Percentiles rank a stretch among this genome's conserved stretches.
phyloP scores from a whole-genome alignment of 35 echinoderm and acorn worm genomes.

The Hemicentrotus pulcherrimus region DNA sequence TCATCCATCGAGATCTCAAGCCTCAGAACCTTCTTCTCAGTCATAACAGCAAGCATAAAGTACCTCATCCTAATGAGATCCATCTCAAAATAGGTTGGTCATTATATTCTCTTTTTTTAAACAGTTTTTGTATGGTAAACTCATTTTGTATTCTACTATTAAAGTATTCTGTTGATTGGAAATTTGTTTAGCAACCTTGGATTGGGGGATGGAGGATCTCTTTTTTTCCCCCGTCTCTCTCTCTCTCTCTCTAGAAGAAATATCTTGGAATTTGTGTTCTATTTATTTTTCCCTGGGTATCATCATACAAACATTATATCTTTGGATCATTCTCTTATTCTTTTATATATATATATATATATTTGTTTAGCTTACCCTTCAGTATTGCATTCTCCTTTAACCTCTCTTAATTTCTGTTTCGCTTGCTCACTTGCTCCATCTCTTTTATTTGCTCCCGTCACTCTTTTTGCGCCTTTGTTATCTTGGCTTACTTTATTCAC shows the following conservation, averaged over 20 bases:
- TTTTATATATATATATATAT: neutral
- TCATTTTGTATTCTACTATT: neutral
- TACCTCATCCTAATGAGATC: conserved; percentile 86
- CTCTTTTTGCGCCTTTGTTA: too few species aligned
- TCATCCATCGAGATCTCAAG: conserved; percentile 93
- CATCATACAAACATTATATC: neutral
- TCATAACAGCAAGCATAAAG: conserved; percentile 71
- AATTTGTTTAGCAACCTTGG: too few species aligned
- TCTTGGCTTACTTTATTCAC: too few species aligned
- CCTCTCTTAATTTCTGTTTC: neutral
- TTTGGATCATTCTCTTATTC: neutral
- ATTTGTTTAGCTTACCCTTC: neutral
- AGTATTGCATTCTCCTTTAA: neutral
- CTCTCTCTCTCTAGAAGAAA: neutral
- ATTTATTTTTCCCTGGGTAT: neutral
- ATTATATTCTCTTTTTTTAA: neutral
- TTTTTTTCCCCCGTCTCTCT: neutral
- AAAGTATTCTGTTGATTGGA: too few species aligned
- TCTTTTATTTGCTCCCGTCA: too few species aligned
- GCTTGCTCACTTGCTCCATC: neutral
- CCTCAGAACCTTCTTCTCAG: conserved; percentile 88
- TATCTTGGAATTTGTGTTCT: too few species aligned
- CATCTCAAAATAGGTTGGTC: conserved; percentile 88
- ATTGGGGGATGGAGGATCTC: too few species aligned
- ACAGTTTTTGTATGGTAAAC: neutral